These are phyloP conservation scores for Okamejei kenojei DNA, from an alignment of 2,797 vertebrate species.

Conservation along the genomic window DNA sequence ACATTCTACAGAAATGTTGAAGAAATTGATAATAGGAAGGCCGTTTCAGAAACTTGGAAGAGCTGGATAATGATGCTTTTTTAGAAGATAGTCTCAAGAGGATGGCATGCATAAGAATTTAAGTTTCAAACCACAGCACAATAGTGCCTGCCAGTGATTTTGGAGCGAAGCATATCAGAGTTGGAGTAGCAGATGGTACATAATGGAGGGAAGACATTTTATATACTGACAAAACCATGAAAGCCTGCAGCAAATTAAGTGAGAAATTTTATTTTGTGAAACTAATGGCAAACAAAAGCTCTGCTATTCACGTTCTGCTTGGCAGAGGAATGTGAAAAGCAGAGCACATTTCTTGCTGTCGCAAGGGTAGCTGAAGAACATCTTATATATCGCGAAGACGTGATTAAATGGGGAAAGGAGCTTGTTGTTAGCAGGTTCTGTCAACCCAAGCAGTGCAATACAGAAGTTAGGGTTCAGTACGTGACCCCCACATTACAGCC, in stretches of 20 bases:
- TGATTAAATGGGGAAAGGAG: neutral
- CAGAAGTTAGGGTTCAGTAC: neutral
- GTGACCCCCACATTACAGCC: too few relatives aligned
- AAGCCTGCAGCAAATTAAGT: neutral
- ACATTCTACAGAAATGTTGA: neutral
- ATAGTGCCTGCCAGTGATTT: neutral
- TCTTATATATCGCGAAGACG: neutral
- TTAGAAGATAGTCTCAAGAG: neutral
- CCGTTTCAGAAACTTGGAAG: neutral
- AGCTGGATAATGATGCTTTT: neutral
- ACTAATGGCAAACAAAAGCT: neutral
- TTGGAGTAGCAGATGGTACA: neutral
- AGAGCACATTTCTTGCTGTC: neutral
- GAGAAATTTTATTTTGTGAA: constrained; percentile 1
- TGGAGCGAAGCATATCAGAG: neutral
- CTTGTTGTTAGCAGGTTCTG: neutral
- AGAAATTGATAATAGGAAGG: neutral
- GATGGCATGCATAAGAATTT: neutral
- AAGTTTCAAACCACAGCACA: neutral
- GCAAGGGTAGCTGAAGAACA: neutral
- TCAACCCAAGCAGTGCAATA: neutral
- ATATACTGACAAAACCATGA: neutral
- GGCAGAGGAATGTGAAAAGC: neutral
- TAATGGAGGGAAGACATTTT: neutral
- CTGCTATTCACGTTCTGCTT: neutral